Base-by-base conservation (phyloP, 1,140 invertebrate genomes). In the Patella vulgata region DNA sequence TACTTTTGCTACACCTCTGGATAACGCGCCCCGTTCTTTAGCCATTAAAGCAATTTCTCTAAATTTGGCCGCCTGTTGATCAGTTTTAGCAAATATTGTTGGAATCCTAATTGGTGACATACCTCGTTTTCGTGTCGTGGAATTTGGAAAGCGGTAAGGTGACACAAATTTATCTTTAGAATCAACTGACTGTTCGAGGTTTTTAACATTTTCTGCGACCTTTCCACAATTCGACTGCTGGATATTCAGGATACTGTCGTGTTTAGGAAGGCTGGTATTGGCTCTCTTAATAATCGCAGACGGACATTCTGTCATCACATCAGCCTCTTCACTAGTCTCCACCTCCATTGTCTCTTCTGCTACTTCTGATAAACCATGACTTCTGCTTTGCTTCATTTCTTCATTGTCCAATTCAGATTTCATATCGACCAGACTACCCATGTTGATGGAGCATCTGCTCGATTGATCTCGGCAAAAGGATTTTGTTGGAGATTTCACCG, bases 61-160 rank as follows among this genome's bases (percentile, higher is more conserved):
- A 25, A 64, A 67, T 3, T 54, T 43, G 3, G 27, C 52, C 3
- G 59, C 61, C 36, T 67, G 59, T 31, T 67, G 33, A 21, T 75
- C 69, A 33, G 46, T 66, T 47, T 69, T 75, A 17, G 76, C 69
- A 57, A 82, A 78, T 33, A 78, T 74, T 11, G 71, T 69, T 47
- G 80, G 78, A 48, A 80, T 75, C 36, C 71, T 63, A n/a, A 82
- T 47, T 5, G 76, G 76, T 3, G 77, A 75, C 11, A 57, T 48
- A 1, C 73, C 73, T 31, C 73, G 48, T 46, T 67, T 75, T 21
- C 71, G 59, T 3, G 68, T 63, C 1, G 70, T 59, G 17, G 74
- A 73, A 47, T 70, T 73, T 1, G 66, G 57, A 62, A 76, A 78
- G 43, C 77, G 59, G 6, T 63, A 64, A 11, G 78, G 76, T 3